These are phyloP conservation scores for Mesembrinibis cayennensis DNA, from an alignment of 2,113 vertebrate species.

Conservation along the genomic window DNA sequence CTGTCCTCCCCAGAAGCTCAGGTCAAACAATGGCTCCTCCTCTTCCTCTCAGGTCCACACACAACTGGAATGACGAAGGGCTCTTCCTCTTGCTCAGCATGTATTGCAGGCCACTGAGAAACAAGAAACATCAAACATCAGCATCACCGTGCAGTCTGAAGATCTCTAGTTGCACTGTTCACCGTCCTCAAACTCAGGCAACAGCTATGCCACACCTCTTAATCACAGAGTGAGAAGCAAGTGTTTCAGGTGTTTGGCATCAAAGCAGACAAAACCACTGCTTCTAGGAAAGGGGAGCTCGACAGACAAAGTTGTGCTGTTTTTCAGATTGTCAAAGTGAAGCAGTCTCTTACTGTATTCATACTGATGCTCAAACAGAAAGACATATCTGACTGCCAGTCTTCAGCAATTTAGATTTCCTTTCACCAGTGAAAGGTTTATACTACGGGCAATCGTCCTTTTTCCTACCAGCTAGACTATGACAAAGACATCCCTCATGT, in stretches of 20 bases:
- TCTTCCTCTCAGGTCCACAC: background rate
- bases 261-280: background rate
- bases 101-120: background rate
- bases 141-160: rapidly evolving
- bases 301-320: background rate
- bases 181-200: background rate
- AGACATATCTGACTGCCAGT: too few relatives aligned
- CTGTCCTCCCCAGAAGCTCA: background rate
- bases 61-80: background rate
- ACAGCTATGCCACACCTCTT: background rate
- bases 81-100: background rate
- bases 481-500: background rate
- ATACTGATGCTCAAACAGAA: background rate
- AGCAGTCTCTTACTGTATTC: background rate
- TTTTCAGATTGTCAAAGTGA: background rate
- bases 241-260: background rate
- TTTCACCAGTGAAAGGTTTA: background rate
- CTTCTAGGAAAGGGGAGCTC: background rate
- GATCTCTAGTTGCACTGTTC: background rate
- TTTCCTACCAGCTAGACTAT: background rate
- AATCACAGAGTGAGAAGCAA: background rate
- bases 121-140: background rate
- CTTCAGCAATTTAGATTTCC: background rate
- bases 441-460: rapidly evolving
- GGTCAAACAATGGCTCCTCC: background rate